These are phyloP conservation scores for Phycodurus eques DNA, from an alignment of 2,113 vertebrate genomes.

Conservation along the genomic window DNA sequence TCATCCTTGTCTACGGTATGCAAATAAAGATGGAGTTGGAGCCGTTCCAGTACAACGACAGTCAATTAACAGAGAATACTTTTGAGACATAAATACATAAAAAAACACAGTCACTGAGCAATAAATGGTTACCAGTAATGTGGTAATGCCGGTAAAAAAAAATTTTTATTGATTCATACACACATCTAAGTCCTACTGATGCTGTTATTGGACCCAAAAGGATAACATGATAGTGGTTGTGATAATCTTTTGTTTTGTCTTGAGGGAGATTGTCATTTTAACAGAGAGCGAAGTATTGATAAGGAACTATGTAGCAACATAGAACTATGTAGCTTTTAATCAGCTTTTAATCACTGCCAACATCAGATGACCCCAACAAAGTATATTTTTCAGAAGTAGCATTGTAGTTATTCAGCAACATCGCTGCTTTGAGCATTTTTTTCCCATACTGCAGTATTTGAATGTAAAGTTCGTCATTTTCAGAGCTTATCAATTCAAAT, in stretches of 20 bases:
- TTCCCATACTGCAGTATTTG: neutral
- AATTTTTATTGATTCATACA: slow-evolving; percentile 1
- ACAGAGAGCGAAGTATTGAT: slow-evolving; percentile 35
- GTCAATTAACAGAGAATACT: too few species aligned
- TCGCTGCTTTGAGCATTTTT: slow-evolving; percentile 4
- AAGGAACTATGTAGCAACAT: slow-evolving; percentile 41
- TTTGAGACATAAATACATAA: too few species aligned
- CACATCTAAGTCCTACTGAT: slow-evolving; percentile 14
- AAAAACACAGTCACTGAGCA: too few species aligned
- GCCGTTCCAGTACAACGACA: too few species aligned
- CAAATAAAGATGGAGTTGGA: too few species aligned
- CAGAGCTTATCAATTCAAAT: neutral
- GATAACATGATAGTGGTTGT: slow-evolving; percentile 21
- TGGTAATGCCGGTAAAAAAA: too few species aligned
- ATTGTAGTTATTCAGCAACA: neutral
- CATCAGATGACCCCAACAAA: slow-evolving; percentile 57
- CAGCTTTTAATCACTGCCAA: slow-evolving; percentile 32
- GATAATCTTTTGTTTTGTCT: slow-evolving; percentile 22
- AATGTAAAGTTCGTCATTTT: slow-evolving; percentile 5
- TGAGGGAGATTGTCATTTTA: neutral
- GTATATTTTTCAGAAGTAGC: slow-evolving; percentile 31
- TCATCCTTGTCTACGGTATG: too few species aligned
- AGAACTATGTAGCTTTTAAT: too few species aligned
- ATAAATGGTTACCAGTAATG: too few species aligned
- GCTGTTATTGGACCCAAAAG: slow-evolving; percentile 17